Percentiles rank a stretch among this genome's conserved stretches.
Conservation (phyloP, 2,797 vertebrate genomes). For the Myiotriccus ornatus region DNA sequence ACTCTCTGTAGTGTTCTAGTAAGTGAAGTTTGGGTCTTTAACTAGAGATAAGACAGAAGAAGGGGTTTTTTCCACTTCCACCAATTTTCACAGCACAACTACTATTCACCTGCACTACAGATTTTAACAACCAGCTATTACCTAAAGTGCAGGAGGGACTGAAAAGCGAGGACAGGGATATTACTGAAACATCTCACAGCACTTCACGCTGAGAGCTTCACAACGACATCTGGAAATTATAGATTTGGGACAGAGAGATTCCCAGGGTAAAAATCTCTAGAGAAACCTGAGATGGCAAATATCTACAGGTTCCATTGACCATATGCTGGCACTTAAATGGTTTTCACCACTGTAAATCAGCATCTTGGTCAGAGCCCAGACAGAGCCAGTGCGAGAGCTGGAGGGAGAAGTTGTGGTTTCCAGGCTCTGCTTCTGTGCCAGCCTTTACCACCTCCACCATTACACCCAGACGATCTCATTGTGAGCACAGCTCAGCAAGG, state of each 20-base stretch:
- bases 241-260: not conserved
- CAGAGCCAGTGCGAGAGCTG: not conserved
- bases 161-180: not conserved
- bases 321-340: not conserved
- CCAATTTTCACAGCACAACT: not conserved
- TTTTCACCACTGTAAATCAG: not conserved
- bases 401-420: not conserved
- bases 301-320: not conserved
- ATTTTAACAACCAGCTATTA: not conserved
- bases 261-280: not conserved
- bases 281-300: not conserved
- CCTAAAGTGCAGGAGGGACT: not conserved
- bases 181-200: not conserved
- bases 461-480: not conserved
- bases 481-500: not conserved
- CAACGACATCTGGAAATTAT: not conserved
- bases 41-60: not conserved
- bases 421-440: not conserved
- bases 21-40: not conserved
- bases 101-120: not conserved
- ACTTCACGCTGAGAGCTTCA: not conserved
- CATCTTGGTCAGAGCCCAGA: not conserved
- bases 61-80: not conserved
- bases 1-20: not conserved
- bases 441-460: not conserved